Conservation (phyloP, 1,140 invertebrate species). For the Steinernema feltiae region DNA sequence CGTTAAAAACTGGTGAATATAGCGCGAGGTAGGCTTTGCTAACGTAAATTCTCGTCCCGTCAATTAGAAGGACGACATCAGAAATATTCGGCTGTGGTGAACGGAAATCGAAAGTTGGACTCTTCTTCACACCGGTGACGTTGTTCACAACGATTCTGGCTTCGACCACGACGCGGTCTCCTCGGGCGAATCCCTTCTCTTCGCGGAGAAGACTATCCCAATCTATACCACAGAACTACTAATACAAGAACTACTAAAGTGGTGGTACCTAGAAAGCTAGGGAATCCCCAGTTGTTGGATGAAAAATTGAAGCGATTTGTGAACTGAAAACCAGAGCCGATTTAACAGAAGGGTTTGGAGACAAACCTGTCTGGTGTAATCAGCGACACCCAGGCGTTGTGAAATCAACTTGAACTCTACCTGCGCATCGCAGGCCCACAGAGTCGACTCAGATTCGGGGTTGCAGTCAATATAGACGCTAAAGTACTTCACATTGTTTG, state of each 20-base stretch:
- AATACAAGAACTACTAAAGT: no score
- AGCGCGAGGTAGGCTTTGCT: constrained; percentile 49
- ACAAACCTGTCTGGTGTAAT: constrained; percentile 45
- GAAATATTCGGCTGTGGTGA: constrained; percentile 24
- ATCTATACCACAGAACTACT: no score
- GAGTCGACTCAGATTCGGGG: constrained; percentile 49
- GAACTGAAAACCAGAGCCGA: no score
- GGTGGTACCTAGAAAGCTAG: no score
- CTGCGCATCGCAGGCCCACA: constrained; percentile 49
- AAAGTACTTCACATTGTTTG: constrained; percentile 40
- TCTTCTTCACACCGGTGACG: constrained; percentile 36
- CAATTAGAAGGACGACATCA: constrained; percentile 44
- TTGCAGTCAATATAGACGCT: constrained; percentile 48
- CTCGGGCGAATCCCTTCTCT: constrained; percentile 40
- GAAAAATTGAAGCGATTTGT: constrained; percentile 52
- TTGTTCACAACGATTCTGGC: constrained; percentile 46
- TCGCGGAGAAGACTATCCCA: constrained; percentile 40
- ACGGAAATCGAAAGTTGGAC: constrained; percentile 44
- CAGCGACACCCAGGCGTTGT: constrained; percentile 25
- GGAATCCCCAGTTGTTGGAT: constrained; percentile 54
- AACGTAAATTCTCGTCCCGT: constrained; percentile 43
- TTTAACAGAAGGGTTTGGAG: no score
- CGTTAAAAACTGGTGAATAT: constrained; percentile 50
- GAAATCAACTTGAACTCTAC: constrained; percentile 46
- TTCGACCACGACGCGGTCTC: constrained; percentile 45